These are phyloP conservation scores for Miltochrista miniata DNA, from an alignment of 2,888 invertebrate genomes.

Conservation along the genomic window DNA sequence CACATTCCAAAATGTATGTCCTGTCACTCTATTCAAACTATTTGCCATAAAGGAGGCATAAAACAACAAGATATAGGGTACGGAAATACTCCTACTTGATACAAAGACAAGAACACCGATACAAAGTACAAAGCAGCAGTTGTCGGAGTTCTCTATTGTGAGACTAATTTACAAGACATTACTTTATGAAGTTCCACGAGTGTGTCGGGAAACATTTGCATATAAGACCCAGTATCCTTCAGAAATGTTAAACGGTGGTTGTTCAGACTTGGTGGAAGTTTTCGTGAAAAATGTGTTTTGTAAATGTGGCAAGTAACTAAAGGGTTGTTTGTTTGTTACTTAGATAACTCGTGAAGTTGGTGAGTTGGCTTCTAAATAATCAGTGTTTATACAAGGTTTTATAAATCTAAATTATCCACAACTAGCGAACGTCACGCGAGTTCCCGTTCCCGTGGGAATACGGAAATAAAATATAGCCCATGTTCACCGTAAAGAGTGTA, in stretches of 20 bases:
- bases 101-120: constrained; percentile 18
- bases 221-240: constrained; percentile 21
- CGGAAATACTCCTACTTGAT: constrained; percentile 13
- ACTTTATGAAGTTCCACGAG: constrained; percentile 44
- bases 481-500: too few species aligned
- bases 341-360: too few species aligned
- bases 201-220: constrained; percentile 51
- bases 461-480: too few species aligned
- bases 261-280: background rate
- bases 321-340: background rate
- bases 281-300: background rate
- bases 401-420: too few species aligned
- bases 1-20: too few species aligned
- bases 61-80: constrained; percentile 12
- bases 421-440: too few species aligned
- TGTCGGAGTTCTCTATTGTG: constrained; percentile 39
- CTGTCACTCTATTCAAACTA: background rate
- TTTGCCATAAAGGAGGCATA: background rate
- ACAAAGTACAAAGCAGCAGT: constrained; percentile 19
- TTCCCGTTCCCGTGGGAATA: too few species aligned
- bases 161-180: constrained; percentile 57
- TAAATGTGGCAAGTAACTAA: background rate
- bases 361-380: background rate
- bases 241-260: background rate
- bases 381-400: too few species aligned